Evolutionary conservation across 1,140 invertebrate species (phyloP).

Genomic region (Bombus haemorrhoidalis): DNA sequence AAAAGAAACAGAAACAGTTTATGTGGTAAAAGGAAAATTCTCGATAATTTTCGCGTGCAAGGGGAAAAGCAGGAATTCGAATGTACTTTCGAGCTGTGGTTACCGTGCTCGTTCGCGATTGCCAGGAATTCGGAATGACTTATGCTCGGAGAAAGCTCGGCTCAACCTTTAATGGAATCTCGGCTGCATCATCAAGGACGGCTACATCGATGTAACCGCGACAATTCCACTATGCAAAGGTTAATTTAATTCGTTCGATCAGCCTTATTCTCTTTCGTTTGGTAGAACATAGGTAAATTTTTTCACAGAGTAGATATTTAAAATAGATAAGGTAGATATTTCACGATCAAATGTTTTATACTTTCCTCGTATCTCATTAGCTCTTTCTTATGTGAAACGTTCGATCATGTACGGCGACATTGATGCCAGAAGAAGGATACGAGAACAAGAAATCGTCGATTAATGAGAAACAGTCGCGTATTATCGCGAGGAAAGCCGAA

Average conservation of each 20-base stretch:
- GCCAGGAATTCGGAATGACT: constrained; percentile 61
- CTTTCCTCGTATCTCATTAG: not conserved
- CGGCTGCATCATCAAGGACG: constrained; percentile 70
- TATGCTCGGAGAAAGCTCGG: constrained; percentile 66
- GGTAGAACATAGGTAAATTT: not conserved
- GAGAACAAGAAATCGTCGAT: constrained; percentile 23
- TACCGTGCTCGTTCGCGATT: constrained; percentile 9
- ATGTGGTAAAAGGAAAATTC: not conserved
- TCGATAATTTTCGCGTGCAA: constrained; percentile 21
- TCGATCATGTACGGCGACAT: not conserved
- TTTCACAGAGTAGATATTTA: too few species aligned
- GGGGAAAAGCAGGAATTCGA: constrained; percentile 22
- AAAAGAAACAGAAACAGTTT: not conserved
- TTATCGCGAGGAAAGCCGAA: constrained; percentile 59
- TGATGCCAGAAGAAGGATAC: not conserved
- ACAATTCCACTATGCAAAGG: constrained; percentile 53
- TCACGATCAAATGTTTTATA: not conserved
- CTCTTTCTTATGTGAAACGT: not conserved
- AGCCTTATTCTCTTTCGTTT: not conserved
- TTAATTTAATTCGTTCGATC: constrained; percentile 56
- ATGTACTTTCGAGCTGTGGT: constrained; percentile 33
- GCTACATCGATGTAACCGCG: constrained; percentile 59
- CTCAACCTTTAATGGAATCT: constrained; percentile 70
- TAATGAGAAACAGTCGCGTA: constrained; percentile 14
- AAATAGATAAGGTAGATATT: too few species aligned